Conservation (phyloP, 1,140 invertebrate genomes). For the Drosophila melanogaster region Release_6_plus_ISO1_MT NC_004354.4:9935501-9936000, state of each 20-base stretch:
- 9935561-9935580: slow-evolving; percentile 38
- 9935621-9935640: slow-evolving; percentile 48
- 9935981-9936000: slow-evolving; percentile 2
- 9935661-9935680: slow-evolving; percentile 21
- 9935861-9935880: slow-evolving; percentile 5
- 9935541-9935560: slow-evolving; percentile 4
- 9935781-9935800: not conserved
- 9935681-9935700: slow-evolving; percentile 34
- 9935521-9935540: too few species aligned
- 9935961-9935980: slow-evolving; percentile 50
- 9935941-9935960: slow-evolving; percentile 80
- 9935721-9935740: slow-evolving; percentile 62
- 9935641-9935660: slow-evolving; percentile 41
- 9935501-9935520: slow-evolving; percentile 36
- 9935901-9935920: slow-evolving; percentile 72
- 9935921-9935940: slow-evolving; percentile 74
- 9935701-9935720: slow-evolving; percentile 6
- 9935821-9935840: slow-evolving; percentile 42
- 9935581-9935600: slow-evolving; percentile 61
- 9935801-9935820: slow-evolving; percentile 10
- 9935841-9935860: slow-evolving; percentile 45
- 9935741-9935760: slow-evolving; percentile 45
- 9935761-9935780: not conserved
- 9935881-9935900: slow-evolving; percentile 21
- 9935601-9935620: slow-evolving; percentile 45